Evolutionary conservation across 2,888 invertebrate species (phyloP), one percentile per base, ranked within the genome.

Genomic region (Julus scandinavius): DNA sequence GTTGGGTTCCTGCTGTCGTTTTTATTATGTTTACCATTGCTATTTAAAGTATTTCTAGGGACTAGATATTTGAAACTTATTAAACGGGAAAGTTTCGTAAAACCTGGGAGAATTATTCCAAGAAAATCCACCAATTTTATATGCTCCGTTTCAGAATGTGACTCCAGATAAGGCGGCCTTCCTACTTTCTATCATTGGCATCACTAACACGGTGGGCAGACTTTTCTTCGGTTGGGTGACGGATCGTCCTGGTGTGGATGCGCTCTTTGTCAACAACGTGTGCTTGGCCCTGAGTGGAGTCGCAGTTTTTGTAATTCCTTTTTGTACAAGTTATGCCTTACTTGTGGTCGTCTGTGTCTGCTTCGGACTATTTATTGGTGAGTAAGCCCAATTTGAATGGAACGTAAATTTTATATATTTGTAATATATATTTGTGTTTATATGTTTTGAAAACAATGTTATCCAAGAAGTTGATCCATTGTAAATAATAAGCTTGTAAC

Each of bases 161-260:
- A 89, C 90, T 5, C 90, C 91, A n/a, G 91, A 97, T 89, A 89
- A 91, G 38, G 92, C 92, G 7, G 92, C 92, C 4, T 91, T 92
- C 87, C 90, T 93, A 9, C 90, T 93, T 2, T 93, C 93, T n/a
- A 91, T 92, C 88, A 92, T 93, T 88, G 93, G 93, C 88, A 98
- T 98, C 90, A 98, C 98, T 54, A 99, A 99, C 93, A 99, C 98
- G 0, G 92, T 98, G 90, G 98, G 98, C 29, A 96, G 98, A 93
- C 95, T 98, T 87, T 93, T 95, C 87, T 97, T 97, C 91, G 98
- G 98, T 45, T 96, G 96, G 93, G 95, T 98, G 63, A 97, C 98
- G 1, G 93, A 93, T 90, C 90, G 92, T 15, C 94, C 94, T 0
- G 97, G 97, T 93, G 97, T 99, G 91, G 96, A 98, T 93, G 96